These are phyloP conservation scores for Ophion obscuratus DNA, from an alignment of 2,888 invertebrate genomes.

Conservation along the genomic window DNA sequence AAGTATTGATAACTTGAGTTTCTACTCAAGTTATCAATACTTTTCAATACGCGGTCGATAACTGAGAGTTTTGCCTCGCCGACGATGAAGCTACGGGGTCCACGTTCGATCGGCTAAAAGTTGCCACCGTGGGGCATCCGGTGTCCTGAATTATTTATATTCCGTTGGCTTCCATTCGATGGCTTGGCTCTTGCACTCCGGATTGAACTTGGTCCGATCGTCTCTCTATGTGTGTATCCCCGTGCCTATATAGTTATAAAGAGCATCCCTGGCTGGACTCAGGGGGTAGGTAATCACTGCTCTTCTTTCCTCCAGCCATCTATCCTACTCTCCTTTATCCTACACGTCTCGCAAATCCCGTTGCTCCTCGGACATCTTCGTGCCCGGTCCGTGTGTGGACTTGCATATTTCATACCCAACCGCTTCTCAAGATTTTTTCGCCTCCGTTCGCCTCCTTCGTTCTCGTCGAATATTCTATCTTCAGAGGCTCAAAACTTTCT, in stretches of 20 bases:
- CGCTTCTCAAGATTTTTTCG: slow-evolving; percentile 35
- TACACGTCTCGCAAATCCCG: slow-evolving; percentile 41
- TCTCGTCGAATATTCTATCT: background rate
- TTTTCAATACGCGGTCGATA: background rate
- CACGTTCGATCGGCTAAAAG: slow-evolving; percentile 33
- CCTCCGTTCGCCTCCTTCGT: slow-evolving; percentile 5
- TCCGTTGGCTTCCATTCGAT: slow-evolving; percentile 54
- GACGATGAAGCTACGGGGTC: background rate
- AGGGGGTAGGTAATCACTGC: slow-evolving; percentile 76
- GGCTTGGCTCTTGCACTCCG: slow-evolving; percentile 33
- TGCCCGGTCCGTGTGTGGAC: slow-evolving; percentile 61
- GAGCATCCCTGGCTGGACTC: slow-evolving; percentile 44
- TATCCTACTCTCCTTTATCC: slow-evolving; percentile 53
- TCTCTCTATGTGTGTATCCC: background rate
- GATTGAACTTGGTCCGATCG: slow-evolving; percentile 51
- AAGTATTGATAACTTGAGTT: background rate
- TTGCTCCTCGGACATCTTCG: slow-evolving; percentile 44
- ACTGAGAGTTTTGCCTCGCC: background rate
- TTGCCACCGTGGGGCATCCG: slow-evolving; percentile 47
- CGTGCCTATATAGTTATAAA: slow-evolving; percentile 41
- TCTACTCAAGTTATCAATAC: too few relatives aligned
- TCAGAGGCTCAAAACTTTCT: slow-evolving; percentile 12
- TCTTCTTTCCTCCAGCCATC: slow-evolving; percentile 73
- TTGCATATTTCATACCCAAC: slow-evolving; percentile 62
- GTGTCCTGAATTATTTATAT: slow-evolving; percentile 74